Percentiles rank a stretch among this genome's conserved stretches.
These are phyloP conservation scores for Phasia obesa DNA, from an alignment of 2,888 invertebrate species.

Conservation along the genomic window DNA sequence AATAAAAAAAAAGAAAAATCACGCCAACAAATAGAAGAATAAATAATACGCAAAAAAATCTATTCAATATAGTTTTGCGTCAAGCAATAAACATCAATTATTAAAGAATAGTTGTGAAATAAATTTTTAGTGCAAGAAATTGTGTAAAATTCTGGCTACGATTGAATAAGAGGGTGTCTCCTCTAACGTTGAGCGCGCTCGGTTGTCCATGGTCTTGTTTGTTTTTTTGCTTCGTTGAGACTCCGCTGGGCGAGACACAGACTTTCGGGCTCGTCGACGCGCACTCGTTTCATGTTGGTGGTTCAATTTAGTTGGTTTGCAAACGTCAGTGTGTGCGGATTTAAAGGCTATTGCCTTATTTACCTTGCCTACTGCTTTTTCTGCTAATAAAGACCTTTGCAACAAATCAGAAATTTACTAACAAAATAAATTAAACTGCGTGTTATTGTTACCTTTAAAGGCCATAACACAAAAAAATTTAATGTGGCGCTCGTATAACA, in stretches of 20 bases:
- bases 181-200: conserved; percentile 67
- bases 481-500: conserved; percentile 48
- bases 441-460: conserved; percentile 64
- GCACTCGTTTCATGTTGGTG: conserved; percentile 69
- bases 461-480: conserved; percentile 37
- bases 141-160: conserved; percentile 61
- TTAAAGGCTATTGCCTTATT: conserved; percentile 52
- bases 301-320: conserved; percentile 68
- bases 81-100: conserved; percentile 9
- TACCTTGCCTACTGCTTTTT: conserved; percentile 38
- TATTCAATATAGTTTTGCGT: conserved; percentile 4
- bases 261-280: conserved; percentile 68
- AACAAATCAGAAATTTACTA: conserved; percentile 48
- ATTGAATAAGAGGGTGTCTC: conserved; percentile 71
- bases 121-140: conserved; percentile 40
- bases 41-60: conserved; percentile 58
- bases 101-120: conserved; percentile 63
- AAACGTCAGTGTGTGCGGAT: conserved; percentile 68
- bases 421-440: conserved; percentile 37
- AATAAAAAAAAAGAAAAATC: conserved; percentile 41
- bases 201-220: conserved; percentile 62
- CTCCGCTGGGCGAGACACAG: conserved; percentile 70
- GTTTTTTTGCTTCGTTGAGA: conserved; percentile 68
- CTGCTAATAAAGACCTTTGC: conserved; percentile 28
- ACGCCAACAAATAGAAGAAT: conserved; percentile 41